Percentiles rank a stretch among this genome's conserved stretches.
Conservation (phyloP, 2,888 invertebrate species). For the Phortica okadai region DNA sequence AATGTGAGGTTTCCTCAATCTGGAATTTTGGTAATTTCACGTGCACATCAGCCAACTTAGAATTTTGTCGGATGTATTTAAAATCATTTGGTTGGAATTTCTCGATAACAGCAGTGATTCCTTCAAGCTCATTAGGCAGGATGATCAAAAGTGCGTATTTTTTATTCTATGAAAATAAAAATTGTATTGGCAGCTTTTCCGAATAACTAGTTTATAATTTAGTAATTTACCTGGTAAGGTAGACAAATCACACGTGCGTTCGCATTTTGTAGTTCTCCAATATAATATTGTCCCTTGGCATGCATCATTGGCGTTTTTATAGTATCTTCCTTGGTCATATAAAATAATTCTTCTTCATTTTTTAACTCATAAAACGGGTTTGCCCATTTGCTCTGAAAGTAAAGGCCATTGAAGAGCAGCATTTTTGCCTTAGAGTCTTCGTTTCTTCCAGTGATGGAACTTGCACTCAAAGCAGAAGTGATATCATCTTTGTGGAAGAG, state of each 20-base stretch:
- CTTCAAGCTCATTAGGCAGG: constrained; percentile 80
- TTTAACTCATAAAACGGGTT: constrained; percentile 79
- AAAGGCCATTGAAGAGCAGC: constrained; percentile 86
- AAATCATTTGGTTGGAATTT: constrained; percentile 78
- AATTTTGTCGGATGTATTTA: constrained; percentile 50
- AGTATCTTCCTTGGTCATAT: constrained; percentile 80
- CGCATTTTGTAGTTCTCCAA: constrained; percentile 80
- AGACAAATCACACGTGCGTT: constrained; percentile 84
- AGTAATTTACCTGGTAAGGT: constrained; percentile 83
- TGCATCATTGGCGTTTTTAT: constrained; percentile 83
- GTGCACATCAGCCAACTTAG: constrained; percentile 73
- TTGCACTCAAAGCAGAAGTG: constrained; percentile 80
- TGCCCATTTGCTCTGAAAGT: constrained; percentile 88
- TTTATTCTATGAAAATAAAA: constrained; percentile 76
- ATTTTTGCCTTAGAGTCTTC: constrained; percentile 78
- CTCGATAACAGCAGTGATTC: constrained; percentile 78
- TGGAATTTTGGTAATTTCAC: constrained; percentile 81
- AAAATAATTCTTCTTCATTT: constrained; percentile 80
- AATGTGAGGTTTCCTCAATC: constrained; percentile 81
- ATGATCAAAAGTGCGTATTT: constrained; percentile 80
- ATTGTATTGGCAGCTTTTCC: not conserved
- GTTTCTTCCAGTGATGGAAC: constrained; percentile 79
- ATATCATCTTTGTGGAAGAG: constrained; percentile 79
- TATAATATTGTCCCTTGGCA: constrained; percentile 80
- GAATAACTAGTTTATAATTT: not conserved